phyloP scores from a whole-genome alignment of 2,113 vertebrate species.

The Pterophyllum scalare region DNA sequence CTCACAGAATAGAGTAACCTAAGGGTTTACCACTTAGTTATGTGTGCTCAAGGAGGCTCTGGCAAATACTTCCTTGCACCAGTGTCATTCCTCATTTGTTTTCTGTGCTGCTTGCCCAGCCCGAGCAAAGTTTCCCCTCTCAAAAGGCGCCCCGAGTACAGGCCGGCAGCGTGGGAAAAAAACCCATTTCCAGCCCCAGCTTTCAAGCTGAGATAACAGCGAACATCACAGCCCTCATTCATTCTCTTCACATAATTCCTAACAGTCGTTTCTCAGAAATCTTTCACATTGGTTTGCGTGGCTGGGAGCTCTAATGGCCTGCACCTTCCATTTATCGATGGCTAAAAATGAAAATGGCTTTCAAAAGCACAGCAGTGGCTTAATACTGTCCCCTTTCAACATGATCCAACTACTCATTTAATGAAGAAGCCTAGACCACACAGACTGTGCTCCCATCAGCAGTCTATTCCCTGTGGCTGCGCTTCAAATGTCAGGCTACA shows the following conservation, averaged over 20 bases:
- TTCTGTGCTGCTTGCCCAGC: constrained; percentile 72
- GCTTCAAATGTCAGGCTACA: constrained; percentile 70
- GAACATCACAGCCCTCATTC: constrained; percentile 53
- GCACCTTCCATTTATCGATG: constrained; percentile 60
- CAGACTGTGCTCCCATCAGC: constrained; percentile 58
- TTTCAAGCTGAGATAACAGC: constrained; percentile 58
- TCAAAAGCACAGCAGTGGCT: constrained; percentile 54
- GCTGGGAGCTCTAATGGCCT: constrained; percentile 54
- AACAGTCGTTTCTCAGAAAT: constrained; percentile 56
- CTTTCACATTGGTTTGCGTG: constrained; percentile 40
- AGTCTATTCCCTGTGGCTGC: constrained; percentile 47
- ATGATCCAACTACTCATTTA: constrained; percentile 62
- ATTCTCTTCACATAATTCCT: constrained; percentile 61
- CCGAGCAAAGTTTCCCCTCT: constrained; percentile 66
- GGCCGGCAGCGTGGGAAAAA: constrained; percentile 72
- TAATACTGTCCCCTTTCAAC: constrained; percentile 63
- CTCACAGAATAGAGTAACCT: constrained; percentile 64
- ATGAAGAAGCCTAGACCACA: constrained; percentile 64
- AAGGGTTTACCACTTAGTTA: constrained; percentile 67
- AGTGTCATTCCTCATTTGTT: constrained; percentile 80
- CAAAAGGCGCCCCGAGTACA: constrained; percentile 48
- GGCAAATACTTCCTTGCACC: constrained; percentile 67
- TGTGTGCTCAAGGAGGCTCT: constrained; percentile 69
- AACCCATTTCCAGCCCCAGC: constrained; percentile 56
- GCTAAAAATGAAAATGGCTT: constrained; percentile 76